These are phyloP conservation scores for Agrilus mali DNA, from an alignment of 2,888 invertebrate species.

Conservation along the genomic window DNA sequence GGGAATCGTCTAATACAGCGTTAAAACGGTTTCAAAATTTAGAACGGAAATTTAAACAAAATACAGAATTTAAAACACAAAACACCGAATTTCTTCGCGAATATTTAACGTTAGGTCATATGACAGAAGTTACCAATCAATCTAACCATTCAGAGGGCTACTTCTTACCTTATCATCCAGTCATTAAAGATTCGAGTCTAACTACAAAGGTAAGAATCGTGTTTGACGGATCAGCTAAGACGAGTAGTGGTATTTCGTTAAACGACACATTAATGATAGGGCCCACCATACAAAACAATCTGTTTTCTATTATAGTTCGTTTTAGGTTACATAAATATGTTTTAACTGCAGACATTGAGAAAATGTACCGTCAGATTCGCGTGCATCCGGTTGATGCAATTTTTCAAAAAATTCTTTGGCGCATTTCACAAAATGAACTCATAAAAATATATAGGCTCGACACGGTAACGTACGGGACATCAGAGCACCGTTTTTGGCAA, in stretches of 20 bases:
- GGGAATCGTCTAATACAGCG: conserved; percentile 11
- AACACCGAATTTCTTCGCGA: conserved; percentile 15
- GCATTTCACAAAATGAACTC: conserved; percentile 1
- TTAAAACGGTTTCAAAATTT: conserved; percentile 11
- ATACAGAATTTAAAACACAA: conserved; percentile 5
- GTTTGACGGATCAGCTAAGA: conserved; percentile 18
- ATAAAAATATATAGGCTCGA: conserved; percentile 5
- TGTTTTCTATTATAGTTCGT: conserved; percentile 1
- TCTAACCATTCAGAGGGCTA: too few relatives aligned
- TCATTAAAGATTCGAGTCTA: conserved; percentile 16
- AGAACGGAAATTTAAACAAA: conserved; percentile 11
- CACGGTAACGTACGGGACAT: conserved; percentile 10
- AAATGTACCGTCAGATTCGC: conserved; percentile 8
- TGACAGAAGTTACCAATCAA: conserved; percentile 7
- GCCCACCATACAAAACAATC: not conserved
- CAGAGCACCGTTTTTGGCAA: conserved; percentile 15
- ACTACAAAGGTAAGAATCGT: conserved; percentile 21
- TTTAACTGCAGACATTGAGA: conserved; percentile 7
- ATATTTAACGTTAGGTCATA: conserved; percentile 13
- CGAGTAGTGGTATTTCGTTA: conserved; percentile 17
- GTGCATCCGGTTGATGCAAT: conserved; percentile 5
- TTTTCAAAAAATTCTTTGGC: conserved; percentile 9
- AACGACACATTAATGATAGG: conserved; percentile 19
- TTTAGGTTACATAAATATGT: conserved; percentile 8
- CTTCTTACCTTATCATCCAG: conserved; percentile 17